Percentiles rank a stretch among this genome's conserved stretches.
These are phyloP conservation scores for Drosophila persimilis DNA, from an alignment of 1,140 invertebrate genomes.

Conservation along the genomic window DNA sequence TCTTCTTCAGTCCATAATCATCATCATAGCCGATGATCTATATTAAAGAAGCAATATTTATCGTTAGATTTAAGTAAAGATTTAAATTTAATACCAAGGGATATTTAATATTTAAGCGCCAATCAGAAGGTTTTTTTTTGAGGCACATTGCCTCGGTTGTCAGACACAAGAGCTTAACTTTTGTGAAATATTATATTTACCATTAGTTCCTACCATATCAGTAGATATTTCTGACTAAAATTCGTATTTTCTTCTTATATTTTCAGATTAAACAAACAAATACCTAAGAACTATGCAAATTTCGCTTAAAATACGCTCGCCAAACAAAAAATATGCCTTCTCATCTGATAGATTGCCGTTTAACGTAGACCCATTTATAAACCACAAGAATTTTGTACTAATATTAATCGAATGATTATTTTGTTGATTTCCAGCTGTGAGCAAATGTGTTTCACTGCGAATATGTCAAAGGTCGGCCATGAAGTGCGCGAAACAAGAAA, in stretches of 20 bases:
- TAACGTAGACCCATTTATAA: slow-evolving; percentile 24
- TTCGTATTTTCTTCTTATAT: slow-evolving; percentile 26
- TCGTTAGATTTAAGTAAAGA: no score
- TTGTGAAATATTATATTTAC: background rate
- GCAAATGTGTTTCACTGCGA: slow-evolving; percentile 75
- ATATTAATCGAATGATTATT: slow-evolving; percentile 15
- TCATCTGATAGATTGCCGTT: slow-evolving; percentile 33
- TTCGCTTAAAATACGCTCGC: slow-evolving; percentile 45
- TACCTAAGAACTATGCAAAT: background rate
- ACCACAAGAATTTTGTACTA: background rate
- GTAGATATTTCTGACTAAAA: slow-evolving; percentile 3
- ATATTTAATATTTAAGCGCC: background rate
- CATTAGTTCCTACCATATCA: background rate
- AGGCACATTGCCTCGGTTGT: no score
- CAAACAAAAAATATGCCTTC: background rate
- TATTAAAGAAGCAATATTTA: no score
- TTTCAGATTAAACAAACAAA: slow-evolving; percentile 43
- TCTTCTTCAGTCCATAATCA: no score
- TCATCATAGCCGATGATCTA: no score
- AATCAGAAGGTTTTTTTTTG: background rate
- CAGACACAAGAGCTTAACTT: no score
- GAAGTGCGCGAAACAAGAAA: slow-evolving; percentile 67
- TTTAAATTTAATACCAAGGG: background rate
- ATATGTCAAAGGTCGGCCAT: slow-evolving; percentile 80
- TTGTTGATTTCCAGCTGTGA: slow-evolving; percentile 59